phyloP scores from a whole-genome alignment of 2,888 invertebrate genomes.

The Cheiracanthium punctorium region DNA sequence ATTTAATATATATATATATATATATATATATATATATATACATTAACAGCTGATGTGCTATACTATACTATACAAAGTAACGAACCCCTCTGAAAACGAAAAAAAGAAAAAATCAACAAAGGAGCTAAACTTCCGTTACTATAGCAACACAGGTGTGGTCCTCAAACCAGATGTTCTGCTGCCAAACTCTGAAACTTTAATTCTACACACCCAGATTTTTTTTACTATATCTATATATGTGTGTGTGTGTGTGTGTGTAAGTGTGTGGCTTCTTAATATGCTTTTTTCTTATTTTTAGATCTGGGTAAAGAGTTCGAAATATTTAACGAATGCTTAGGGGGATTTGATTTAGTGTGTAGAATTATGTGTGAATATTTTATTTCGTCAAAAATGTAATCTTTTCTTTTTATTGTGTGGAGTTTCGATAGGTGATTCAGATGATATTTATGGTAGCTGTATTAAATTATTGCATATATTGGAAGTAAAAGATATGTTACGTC shows the following conservation, averaged over 20 bases:
- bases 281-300: slow-evolving; percentile 64
- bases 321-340: slow-evolving; percentile 19
- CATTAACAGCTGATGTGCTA: slow-evolving; percentile 63
- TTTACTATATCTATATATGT: slow-evolving; percentile 21
- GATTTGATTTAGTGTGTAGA: slow-evolving; percentile 16
- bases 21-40: no score
- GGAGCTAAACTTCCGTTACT: slow-evolving; percentile 51
- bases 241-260: background rate
- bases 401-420: background rate
- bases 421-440: background rate
- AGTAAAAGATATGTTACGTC: no score
- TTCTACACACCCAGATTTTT: slow-evolving; percentile 64
- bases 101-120: slow-evolving; percentile 17
- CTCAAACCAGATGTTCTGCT: slow-evolving; percentile 63
- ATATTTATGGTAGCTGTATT: no score
- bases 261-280: background rate
- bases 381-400: background rate
- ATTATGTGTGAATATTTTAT: background rate
- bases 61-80: slow-evolving; percentile 30
- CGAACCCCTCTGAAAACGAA: slow-evolving; percentile 21
- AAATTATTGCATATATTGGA: no score
- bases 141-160: slow-evolving; percentile 66
- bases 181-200: slow-evolving; percentile 42
- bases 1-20: no score
- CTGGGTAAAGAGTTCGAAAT: slow-evolving; percentile 52